Percentiles rank a stretch among this genome's conserved stretches.
These are phyloP conservation scores for Cephalopterus ornatus DNA, from an alignment of 2,113 vertebrate species.

Conservation along the genomic window DNA sequence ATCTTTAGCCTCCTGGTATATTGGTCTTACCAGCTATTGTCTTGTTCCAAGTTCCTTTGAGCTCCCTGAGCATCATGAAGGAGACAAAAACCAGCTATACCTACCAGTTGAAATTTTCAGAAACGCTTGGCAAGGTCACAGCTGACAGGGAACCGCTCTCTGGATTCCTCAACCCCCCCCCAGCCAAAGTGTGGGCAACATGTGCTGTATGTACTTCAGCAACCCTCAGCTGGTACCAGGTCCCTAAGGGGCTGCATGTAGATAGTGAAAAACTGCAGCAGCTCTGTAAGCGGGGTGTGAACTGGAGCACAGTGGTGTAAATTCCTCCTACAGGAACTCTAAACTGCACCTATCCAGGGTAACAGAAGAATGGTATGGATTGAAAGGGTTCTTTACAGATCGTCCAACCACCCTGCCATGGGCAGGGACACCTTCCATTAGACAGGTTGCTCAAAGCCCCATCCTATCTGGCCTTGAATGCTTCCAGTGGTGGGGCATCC, in stretches of 20 bases:
- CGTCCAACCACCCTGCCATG: neutral
- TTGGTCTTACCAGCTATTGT: neutral
- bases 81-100: neutral
- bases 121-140: neutral
- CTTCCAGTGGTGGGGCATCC: neutral
- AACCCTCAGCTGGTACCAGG: rapidly evolving
- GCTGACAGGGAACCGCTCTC: neutral
- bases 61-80: rapidly evolving
- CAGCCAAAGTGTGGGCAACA: neutral
- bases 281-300: neutral
- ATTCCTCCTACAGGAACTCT: neutral
- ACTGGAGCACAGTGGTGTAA: neutral
- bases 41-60: neutral
- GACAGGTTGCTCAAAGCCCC: neutral
- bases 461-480: neutral
- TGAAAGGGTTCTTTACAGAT: neutral
- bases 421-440: neutral
- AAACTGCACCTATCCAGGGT: neutral
- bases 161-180: rapidly evolving
- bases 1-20: neutral
- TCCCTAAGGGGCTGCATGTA: neutral
- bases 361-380: neutral
- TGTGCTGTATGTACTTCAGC: rapidly evolving
- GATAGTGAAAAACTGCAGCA: neutral
- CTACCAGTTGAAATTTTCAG: neutral